Evolutionary conservation across 2,797 vertebrate species (phyloP), one percentile per base, ranked within the genome.

Genomic region (Melopsittacus undulatus): DNA sequence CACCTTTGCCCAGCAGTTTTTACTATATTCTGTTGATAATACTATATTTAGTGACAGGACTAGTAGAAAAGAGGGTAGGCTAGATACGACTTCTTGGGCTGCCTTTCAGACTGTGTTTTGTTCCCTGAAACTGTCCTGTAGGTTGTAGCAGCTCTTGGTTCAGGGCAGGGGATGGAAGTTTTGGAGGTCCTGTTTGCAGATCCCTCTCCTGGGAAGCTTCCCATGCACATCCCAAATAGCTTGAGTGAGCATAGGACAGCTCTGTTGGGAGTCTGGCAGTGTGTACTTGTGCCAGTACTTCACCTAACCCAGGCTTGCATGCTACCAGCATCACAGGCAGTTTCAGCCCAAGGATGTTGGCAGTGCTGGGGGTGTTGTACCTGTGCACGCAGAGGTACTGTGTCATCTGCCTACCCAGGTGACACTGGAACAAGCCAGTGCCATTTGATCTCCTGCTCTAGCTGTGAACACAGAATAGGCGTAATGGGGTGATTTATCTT

Each of bases 301-400:
- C 32, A 18, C 40, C 29, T 61, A 22, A 48, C 59, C 38, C 23
- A 11, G 34, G 30, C 27, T 10, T 32, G n/a, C 64, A 10, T 34
- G 29, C 27, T 26, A 49, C 36, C 30, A 75, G 36, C 16, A 2
- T 38, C 1, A 0, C 2, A 16, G 49, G 48, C 30, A 21, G 11
- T 11, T 54, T 82, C 2, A 7, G 42, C 42, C 40, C 32, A 27
- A 66, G 49, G 42, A 27, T 38, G 20, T 13, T 72, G 74, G 34
- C 42, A 21, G 22, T 36, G 18, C 68, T 76, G 68, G 38, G 61
- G 14, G 10, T n/a, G 30, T 46, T 75, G 76, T 89, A 32, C 10
- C 45, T 63, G 30, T 43, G 72, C 22, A 34, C 15, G 9, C 30
- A 51, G 79, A 68, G 46, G 7, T 80, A 3, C 46, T 61, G 43